phyloP scores from a whole-genome alignment of 1,140 invertebrate species.

The Drosophila santomea region DNA sequence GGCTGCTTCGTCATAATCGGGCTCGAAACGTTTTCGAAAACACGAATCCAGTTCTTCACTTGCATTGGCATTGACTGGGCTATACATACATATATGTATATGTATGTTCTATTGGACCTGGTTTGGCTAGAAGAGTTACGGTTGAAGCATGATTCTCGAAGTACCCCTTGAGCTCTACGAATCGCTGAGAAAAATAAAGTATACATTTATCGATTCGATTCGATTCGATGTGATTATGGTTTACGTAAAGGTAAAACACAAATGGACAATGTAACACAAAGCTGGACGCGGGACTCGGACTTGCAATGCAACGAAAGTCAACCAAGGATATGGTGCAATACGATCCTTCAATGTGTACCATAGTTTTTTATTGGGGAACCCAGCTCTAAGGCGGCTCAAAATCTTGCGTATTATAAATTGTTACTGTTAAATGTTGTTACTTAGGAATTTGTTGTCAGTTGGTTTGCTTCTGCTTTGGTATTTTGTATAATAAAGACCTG shows the following conservation, averaged over 20 bases:
- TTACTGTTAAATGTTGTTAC: constrained; percentile 5
- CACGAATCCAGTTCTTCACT: constrained; percentile 6
- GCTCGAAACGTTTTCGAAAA: constrained; percentile 4
- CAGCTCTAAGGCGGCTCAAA: constrained; percentile 47
- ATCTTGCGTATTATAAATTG: constrained; percentile 39
- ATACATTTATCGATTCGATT: constrained; percentile 16
- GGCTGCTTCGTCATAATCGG: constrained; percentile 15
- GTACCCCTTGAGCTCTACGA: constrained; percentile 56
- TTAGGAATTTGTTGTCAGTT: constrained; percentile 19
- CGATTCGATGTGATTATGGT: not conserved
- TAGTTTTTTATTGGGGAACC: constrained; percentile 3
- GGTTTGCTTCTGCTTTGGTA: constrained; percentile 14
- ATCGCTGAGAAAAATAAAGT: constrained; percentile 60
- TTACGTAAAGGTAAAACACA: constrained; percentile 8
- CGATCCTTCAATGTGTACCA: not conserved
- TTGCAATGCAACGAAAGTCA: constrained; percentile 6
- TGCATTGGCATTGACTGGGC: constrained; percentile 33
- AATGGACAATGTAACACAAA: constrained; percentile 8
- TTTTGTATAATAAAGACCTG: constrained; percentile 80
- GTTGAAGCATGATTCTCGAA: constrained; percentile 44
- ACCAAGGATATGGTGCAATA: constrained; percentile 36
- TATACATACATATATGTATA: not conserved
- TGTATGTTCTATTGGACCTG: constrained; percentile 31
- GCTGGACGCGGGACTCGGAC: constrained; percentile 19
- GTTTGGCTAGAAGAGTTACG: constrained; percentile 37